phyloP scores from a whole-genome alignment of 1,140 invertebrate genomes.

The Cotesia chilonis region DNA sequence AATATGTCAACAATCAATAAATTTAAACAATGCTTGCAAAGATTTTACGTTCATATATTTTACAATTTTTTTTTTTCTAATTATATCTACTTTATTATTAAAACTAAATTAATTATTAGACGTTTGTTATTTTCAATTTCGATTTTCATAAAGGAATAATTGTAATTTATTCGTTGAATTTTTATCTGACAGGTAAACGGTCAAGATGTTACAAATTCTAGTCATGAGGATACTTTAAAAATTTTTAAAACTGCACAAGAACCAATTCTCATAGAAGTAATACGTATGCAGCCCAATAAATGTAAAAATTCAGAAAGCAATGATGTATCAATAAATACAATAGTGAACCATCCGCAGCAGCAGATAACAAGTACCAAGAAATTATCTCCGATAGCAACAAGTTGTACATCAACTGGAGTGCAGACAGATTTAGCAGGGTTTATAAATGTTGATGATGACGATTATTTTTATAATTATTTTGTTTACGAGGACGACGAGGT shows the following conservation, averaged over 20 bases:
- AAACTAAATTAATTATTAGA: no score
- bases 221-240: slow-evolving; percentile 77
- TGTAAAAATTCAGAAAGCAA: slow-evolving; percentile 35
- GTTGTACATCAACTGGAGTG: slow-evolving; percentile 63
- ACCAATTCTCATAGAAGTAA: slow-evolving; percentile 77
- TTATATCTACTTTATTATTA: no score
- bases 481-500: slow-evolving; percentile 66
- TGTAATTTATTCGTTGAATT: neutral
- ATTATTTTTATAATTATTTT: slow-evolving; percentile 52
- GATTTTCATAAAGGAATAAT: no score
- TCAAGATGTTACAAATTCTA: slow-evolving; percentile 73
- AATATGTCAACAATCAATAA: no score
- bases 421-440: slow-evolving; percentile 66
- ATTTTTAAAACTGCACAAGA: slow-evolving; percentile 76
- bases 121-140: no score
- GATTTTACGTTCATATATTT: no score
- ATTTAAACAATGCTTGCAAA: no score
- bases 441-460: slow-evolving; percentile 56
- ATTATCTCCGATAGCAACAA: slow-evolving; percentile 2
- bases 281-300: slow-evolving; percentile 65
- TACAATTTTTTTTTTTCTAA: no score
- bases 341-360: slow-evolving; percentile 36
- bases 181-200: slow-evolving; percentile 73
- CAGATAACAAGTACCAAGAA: slow-evolving; percentile 1
- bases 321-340: slow-evolving; percentile 41